Percentiles rank a stretch among this genome's conserved stretches.
phyloP scores from a whole-genome alignment of 2,797 vertebrate genomes.

The Hyperoplus lanceolatus region DNA sequence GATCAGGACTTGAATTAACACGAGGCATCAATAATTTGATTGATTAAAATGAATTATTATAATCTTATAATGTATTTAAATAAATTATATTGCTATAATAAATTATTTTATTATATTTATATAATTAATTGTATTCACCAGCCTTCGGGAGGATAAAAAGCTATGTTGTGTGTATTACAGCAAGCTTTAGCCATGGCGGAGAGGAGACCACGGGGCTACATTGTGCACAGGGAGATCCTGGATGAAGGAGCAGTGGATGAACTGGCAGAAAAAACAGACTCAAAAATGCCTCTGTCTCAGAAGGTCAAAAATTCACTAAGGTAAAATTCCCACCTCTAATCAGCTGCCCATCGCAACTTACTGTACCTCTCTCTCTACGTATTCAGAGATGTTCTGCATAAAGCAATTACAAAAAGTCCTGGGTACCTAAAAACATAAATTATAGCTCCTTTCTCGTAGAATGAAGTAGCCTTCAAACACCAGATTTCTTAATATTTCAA shows the following conservation, averaged over 20 bases:
- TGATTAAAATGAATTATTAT: background rate
- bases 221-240: conserved; percentile 77
- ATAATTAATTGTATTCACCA: background rate
- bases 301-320: conserved; percentile 78
- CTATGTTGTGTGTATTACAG: background rate
- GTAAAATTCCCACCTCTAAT: conserved; percentile 50
- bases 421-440: background rate
- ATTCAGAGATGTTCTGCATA: background rate
- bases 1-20: background rate
- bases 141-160: background rate
- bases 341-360: background rate
- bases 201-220: conserved; percentile 65
- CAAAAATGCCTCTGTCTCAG: conserved; percentile 59
- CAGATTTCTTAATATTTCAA: background rate
- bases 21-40: background rate
- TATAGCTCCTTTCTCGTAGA: background rate
- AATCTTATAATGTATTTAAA: background rate
- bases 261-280: conserved; percentile 70
- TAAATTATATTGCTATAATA: background rate
- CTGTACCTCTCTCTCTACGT: background rate
- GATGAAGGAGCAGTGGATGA: conserved; percentile 80
- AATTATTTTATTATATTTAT: background rate
- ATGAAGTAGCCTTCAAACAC: background rate
- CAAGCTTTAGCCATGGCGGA: conserved; percentile 53
- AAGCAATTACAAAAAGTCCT: background rate